Evolutionary conservation across 1,140 invertebrate species (phyloP).

Genomic region (Chrysomallon squamiferum): DNA sequence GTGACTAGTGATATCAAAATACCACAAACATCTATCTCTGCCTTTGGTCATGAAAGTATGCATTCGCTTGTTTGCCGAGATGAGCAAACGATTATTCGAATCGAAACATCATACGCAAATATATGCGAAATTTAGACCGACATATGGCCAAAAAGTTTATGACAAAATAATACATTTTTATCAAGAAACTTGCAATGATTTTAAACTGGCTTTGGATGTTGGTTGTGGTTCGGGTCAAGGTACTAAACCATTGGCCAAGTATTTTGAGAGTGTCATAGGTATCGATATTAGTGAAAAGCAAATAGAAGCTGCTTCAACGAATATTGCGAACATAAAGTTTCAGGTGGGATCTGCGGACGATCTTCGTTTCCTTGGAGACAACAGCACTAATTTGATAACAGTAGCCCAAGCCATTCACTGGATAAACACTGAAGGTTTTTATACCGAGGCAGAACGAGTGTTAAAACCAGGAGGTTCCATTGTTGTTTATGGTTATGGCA

Average conservation of each 20-base stretch:
- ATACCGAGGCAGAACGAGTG: constrained; percentile 59
- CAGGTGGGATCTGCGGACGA: constrained; percentile 58
- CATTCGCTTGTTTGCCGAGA: neutral
- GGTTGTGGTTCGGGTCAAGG: constrained; percentile 68
- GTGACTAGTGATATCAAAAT: no score
- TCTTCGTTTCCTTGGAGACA: constrained; percentile 35
- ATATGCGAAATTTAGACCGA: constrained; percentile 59
- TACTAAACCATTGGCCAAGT: constrained; percentile 55
- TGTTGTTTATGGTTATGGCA: constrained; percentile 59
- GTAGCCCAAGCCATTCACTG: constrained; percentile 64
- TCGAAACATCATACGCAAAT: constrained; percentile 36
- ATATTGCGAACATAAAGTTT: constrained; percentile 28
- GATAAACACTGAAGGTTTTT: constrained; percentile 65
- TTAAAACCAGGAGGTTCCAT: constrained; percentile 61
- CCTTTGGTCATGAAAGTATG: neutral
- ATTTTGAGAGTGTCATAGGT: constrained; percentile 61
- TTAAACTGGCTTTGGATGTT: constrained; percentile 57
- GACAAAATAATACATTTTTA: constrained; percentile 51
- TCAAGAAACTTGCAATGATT: constrained; percentile 38
- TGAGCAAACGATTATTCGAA: constrained; percentile 33
- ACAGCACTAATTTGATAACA: constrained; percentile 61
- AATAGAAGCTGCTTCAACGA: constrained; percentile 32
- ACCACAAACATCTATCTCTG: no score
- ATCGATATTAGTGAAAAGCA: constrained; percentile 36
- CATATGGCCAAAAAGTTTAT: constrained; percentile 46